phyloP scores from a whole-genome alignment of 2,888 invertebrate species.

The Dichetophora obliterata region DNA sequence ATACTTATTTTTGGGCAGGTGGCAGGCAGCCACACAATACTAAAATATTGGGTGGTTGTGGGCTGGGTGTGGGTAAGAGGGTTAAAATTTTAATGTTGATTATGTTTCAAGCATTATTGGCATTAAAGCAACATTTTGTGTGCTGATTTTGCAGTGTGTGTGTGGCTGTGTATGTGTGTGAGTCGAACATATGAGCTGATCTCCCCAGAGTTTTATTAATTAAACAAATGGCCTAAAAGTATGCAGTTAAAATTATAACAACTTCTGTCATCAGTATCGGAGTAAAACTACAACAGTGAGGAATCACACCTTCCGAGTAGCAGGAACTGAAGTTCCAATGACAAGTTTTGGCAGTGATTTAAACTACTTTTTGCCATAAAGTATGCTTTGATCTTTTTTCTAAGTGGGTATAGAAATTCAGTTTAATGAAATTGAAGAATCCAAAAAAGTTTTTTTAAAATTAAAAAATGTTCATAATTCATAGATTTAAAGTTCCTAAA shows the following conservation, averaged over 20 bases:
- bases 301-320: not conserved
- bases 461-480: too few relatives aligned
- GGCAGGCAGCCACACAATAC: constrained; percentile 10
- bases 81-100: constrained; percentile 37
- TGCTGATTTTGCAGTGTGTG: not conserved
- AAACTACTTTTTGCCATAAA: too few relatives aligned
- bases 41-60: not conserved
- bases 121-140: constrained; percentile 16
- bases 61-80: not conserved
- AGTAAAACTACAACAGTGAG: not conserved
- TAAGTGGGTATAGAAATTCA: too few relatives aligned
- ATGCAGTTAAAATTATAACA: constrained; percentile 15
- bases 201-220: constrained; percentile 19
- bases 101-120: constrained; percentile 27
- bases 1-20: constrained; percentile 40
- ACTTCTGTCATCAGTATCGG: not conserved
- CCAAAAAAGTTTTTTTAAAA: too few relatives aligned
- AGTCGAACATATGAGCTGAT: not conserved
- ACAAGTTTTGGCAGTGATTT: not conserved
- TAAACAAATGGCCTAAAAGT: constrained; percentile 27
- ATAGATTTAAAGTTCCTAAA: too few relatives aligned
- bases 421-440: too few relatives aligned
- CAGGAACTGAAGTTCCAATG: not conserved
- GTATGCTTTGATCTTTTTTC: too few relatives aligned
- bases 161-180: not conserved